phyloP scores from a whole-genome alignment of 2,888 invertebrate genomes.

The Carcina quercana region DNA sequence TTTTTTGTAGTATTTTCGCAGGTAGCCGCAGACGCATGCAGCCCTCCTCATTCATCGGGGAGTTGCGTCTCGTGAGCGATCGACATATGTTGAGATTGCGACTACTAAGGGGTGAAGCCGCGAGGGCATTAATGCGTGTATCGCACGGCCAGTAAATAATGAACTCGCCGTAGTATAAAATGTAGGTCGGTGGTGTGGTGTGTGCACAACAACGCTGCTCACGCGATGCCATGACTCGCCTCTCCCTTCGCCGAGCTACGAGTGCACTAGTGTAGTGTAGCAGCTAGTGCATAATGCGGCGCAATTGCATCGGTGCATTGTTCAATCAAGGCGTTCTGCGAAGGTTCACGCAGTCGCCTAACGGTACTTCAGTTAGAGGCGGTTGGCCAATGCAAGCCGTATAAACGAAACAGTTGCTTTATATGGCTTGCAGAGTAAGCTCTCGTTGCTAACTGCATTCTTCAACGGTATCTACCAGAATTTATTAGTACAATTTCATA shows the following conservation, averaged over 20 bases:
- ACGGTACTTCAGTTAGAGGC: conserved; percentile 24
- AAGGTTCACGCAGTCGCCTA: conserved; percentile 16
- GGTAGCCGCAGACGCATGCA: conserved; percentile 55
- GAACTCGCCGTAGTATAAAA: conserved; percentile 62
- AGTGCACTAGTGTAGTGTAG: conserved; percentile 20
- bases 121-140: conserved; percentile 49
- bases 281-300: conserved; percentile 33
- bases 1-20: conserved; percentile 65
- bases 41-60: conserved; percentile 38
- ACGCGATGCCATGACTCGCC: conserved; percentile 50
- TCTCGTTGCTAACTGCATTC: no score
- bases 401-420: no score
- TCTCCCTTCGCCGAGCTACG: conserved; percentile 33
- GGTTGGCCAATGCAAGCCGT: no score
- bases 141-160: conserved; percentile 53
- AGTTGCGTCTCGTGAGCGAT: conserved; percentile 17
- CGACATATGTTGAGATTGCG: conserved; percentile 20
- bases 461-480: no score
- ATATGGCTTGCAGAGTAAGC: no score
- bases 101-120: conserved; percentile 29
- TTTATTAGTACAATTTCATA: no score
- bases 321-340: conserved; percentile 20
- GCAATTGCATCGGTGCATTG: conserved; percentile 38
- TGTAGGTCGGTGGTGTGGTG: conserved; percentile 71
- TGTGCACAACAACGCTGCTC: conserved; percentile 45